Conservation (phyloP, 2,797 vertebrate genomes). For the Naso thynnoides region DNA sequence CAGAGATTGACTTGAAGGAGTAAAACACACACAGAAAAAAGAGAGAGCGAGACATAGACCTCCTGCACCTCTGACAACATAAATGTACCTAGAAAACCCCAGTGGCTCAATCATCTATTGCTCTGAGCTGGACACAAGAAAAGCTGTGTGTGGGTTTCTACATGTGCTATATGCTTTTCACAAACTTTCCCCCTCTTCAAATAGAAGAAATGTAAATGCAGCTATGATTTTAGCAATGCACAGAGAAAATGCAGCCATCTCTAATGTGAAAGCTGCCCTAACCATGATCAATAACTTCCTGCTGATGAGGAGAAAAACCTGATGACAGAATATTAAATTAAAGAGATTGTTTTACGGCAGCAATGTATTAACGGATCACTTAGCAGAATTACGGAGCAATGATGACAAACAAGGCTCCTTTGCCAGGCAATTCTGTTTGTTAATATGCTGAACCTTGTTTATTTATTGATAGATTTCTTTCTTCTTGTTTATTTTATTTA, state of each 20-base stretch:
- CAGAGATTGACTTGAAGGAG: conserved; percentile 73
- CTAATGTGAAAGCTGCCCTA: conserved; percentile 39
- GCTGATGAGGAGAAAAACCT: conserved; percentile 70
- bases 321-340: conserved; percentile 75
- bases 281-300: conserved; percentile 72
- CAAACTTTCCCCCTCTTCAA: conserved; percentile 29
- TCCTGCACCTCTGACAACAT: conserved; percentile 63
- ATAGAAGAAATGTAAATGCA: conserved; percentile 29
- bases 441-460: conserved; percentile 60
- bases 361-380: conserved; percentile 70
- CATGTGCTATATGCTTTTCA: conserved; percentile 19
- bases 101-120: conserved; percentile 50
- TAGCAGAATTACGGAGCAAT: conserved; percentile 63
- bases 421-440: conserved; percentile 52
- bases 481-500: conserved; percentile 22
- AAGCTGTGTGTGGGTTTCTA: conserved; percentile 11
- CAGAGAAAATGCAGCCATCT: conserved; percentile 29
- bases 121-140: conserved; percentile 20
- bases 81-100: conserved; percentile 59
- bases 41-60: conserved; percentile 56
- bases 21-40: conserved; percentile 61
- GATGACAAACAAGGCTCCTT: conserved; percentile 69
- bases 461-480: conserved; percentile 51
- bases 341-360: conserved; percentile 73
- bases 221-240: conserved; percentile 9